phyloP scores from a whole-genome alignment of 2,797 vertebrate genomes.

The Carapus acus region DNA sequence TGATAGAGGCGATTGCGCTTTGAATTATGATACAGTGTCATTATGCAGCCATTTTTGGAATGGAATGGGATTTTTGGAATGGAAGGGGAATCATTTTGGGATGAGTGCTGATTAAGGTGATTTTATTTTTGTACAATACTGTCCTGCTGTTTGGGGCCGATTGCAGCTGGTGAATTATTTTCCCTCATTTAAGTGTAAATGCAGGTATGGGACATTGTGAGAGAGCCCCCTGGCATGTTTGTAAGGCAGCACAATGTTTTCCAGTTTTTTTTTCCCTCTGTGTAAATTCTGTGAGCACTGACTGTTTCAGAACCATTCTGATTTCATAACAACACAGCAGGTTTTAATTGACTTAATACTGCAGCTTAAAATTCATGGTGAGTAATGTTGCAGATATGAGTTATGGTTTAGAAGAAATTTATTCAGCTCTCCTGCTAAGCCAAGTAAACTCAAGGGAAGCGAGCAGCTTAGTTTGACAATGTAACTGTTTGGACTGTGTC shows the following conservation, averaged over 20 bases:
- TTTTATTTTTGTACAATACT: conserved; percentile 10
- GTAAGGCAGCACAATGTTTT: background rate
- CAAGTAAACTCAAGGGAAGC: conserved; percentile 28
- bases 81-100: background rate
- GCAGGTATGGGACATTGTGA: conserved; percentile 6
- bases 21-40: background rate
- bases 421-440: conserved; percentile 16
- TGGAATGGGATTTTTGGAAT: background rate
- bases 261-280: conserved; percentile 1
- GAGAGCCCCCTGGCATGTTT: conserved; percentile 8
- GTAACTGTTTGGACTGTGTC: conserved; percentile 30
- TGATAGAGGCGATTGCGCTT: background rate
- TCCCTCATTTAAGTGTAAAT: conserved; percentile 18
- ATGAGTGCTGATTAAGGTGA: conserved; percentile 4
- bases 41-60: background rate
- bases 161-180: conserved; percentile 10
- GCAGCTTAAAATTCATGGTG: background rate
- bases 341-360: background rate
- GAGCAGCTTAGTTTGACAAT: conserved; percentile 45
- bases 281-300: background rate
- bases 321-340: no score
- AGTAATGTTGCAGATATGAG: conserved; percentile 14
- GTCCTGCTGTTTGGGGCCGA: conserved; percentile 15
- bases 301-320: no score
- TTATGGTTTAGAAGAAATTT: conserved; percentile 14